Evolutionary conservation across 2,888 invertebrate genomes (phyloP).

Genomic region (Ctena decussata): DNA sequence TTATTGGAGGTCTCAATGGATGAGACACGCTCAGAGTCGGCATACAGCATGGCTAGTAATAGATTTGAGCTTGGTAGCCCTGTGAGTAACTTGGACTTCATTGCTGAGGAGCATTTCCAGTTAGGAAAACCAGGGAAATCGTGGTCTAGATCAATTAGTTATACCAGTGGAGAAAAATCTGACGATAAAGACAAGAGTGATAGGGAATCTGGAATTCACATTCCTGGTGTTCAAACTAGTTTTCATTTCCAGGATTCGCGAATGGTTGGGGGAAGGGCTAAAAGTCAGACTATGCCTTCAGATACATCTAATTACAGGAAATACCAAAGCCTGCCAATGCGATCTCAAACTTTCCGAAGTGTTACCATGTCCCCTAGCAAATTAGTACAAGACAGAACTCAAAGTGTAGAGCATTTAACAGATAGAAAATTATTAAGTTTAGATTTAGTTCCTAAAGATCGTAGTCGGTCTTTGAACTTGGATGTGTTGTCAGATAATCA

Average conservation of each 20-base stretch:
- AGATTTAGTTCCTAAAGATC: slow-evolving; percentile 9
- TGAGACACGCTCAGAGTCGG: slow-evolving; percentile 52
- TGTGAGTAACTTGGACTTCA: slow-evolving; percentile 72
- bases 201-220: slow-evolving; percentile 57
- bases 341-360: slow-evolving; percentile 61
- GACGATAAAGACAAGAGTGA: slow-evolving; percentile 49
- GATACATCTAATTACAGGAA: slow-evolving; percentile 58
- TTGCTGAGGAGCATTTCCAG: slow-evolving; percentile 75
- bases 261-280: slow-evolving; percentile 39
- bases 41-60: slow-evolving; percentile 46
- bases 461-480: slow-evolving; percentile 56
- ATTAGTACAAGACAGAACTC: slow-evolving; percentile 28
- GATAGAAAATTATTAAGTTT: slow-evolving; percentile 26
- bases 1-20: slow-evolving; percentile 66
- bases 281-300: slow-evolving; percentile 72
- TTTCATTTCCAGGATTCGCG: slow-evolving; percentile 42
- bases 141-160: background rate
- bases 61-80: slow-evolving; percentile 58
- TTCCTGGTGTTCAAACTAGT: slow-evolving; percentile 23
- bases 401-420: slow-evolving; percentile 54
- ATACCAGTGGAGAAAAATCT: slow-evolving; percentile 40
- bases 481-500: slow-evolving; percentile 3
- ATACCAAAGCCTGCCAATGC: slow-evolving; percentile 66
- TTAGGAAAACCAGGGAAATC: slow-evolving; percentile 28
- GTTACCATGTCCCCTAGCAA: slow-evolving; percentile 34